Conservation (phyloP, 2,113 vertebrate genomes). For the Epinephelus cyanopodus region DNA sequence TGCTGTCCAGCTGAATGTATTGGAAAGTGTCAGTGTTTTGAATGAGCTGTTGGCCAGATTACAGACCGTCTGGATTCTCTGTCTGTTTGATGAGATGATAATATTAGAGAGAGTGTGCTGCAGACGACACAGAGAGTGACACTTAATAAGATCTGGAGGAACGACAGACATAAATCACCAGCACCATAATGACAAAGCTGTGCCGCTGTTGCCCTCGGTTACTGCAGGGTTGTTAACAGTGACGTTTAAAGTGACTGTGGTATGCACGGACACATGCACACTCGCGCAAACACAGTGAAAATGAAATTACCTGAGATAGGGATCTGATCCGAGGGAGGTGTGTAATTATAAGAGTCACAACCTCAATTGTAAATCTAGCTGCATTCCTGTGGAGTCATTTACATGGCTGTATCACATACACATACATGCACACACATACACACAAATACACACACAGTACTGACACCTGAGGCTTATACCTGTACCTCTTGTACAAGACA, state of each 20-base stretch:
- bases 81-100: constrained; percentile 54
- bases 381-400: constrained; percentile 57
- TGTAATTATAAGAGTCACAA: constrained; percentile 54
- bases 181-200: constrained; percentile 28
- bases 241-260: constrained; percentile 41
- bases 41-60: constrained; percentile 40
- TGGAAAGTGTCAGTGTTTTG: constrained; percentile 31
- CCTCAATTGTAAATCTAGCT: constrained; percentile 48
- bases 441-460: constrained; percentile 14
- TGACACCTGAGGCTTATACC: constrained; percentile 46
- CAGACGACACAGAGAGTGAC: constrained; percentile 56
- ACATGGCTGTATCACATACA: constrained; percentile 21
- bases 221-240: constrained; percentile 45
- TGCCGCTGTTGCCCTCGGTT: constrained; percentile 58
- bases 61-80: constrained; percentile 17
- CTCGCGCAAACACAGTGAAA: not conserved
- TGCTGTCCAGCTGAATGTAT: constrained; percentile 14
- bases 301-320: constrained; percentile 47
- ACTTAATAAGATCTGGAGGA: constrained; percentile 66
- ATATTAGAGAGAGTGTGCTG: constrained; percentile 28
- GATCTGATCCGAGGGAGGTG: constrained; percentile 51
- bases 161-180: constrained; percentile 69
- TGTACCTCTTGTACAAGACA: not conserved
- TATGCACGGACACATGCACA: constrained; percentile 7
- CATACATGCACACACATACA: constrained; percentile 19